Conservation (phyloP, 2,797 vertebrate genomes). For the Poeciliopsis infans region DNA sequence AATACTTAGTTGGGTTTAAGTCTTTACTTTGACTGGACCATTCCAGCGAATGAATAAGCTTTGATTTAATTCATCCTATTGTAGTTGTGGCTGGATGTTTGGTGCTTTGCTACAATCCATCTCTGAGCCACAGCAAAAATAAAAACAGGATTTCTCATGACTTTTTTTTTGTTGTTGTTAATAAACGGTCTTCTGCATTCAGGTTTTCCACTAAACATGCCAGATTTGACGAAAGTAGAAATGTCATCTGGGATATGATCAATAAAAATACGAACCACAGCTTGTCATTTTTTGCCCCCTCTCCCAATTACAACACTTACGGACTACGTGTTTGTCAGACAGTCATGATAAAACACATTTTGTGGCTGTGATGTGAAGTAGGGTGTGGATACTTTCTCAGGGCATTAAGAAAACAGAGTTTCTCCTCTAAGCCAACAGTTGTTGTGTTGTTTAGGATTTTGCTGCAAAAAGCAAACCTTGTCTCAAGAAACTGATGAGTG, state of each 20-base stretch:
- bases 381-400: not conserved
- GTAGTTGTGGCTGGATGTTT: not conserved
- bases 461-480: not conserved
- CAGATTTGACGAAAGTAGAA: not conserved
- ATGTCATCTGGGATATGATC: not conserved
- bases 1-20: not conserved
- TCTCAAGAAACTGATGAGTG: not conserved
- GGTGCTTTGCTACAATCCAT: no score
- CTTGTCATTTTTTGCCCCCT: not conserved
- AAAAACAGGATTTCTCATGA: not conserved
- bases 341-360: not conserved
- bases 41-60: not conserved
- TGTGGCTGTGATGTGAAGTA: not conserved
- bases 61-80: not conserved
- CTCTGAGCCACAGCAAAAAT: not conserved
- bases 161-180: not conserved
- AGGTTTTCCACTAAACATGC: not conserved
- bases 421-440: not conserved
- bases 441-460: not conserved
- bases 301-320: no score
- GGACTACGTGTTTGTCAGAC: not conserved
- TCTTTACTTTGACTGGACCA: not conserved
- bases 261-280: not conserved
- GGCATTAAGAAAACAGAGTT: not conserved
- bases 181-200: not conserved